phyloP scores from a whole-genome alignment of 2,797 vertebrate species.

The Chrosomus eos region DNA sequence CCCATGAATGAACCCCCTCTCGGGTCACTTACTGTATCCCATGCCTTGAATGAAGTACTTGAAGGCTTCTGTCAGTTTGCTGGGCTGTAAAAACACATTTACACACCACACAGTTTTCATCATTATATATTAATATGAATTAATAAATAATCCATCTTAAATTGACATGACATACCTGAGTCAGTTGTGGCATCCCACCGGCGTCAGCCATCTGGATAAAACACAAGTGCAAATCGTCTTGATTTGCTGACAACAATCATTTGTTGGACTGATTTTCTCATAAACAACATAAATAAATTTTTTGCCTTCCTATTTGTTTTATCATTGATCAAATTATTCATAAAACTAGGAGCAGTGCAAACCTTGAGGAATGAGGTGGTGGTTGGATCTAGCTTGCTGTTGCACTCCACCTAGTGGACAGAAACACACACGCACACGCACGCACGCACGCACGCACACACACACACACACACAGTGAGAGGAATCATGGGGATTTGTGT shows the following conservation, averaged over 20 bases:
- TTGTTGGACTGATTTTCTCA: not conserved
- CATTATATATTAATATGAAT: not conserved
- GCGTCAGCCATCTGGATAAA: conserved; percentile 90
- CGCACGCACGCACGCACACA: not conserved
- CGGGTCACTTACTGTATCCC: conserved; percentile 96
- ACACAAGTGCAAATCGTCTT: not conserved
- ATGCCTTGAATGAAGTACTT: conserved; percentile 99
- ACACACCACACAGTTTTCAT: not conserved
- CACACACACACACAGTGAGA: not conserved
- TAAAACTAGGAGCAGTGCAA: not conserved
- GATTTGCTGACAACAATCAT: not conserved
- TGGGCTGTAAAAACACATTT: conserved; percentile 80
- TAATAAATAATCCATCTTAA: not conserved
- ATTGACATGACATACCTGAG: conserved; percentile 78
- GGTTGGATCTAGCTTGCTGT: conserved; percentile 91
- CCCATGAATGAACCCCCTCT: not conserved
- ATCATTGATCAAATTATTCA: not conserved
- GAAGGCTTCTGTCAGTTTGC: conserved; percentile 96
- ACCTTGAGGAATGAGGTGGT: conserved; percentile 94
- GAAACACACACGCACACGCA: conserved; percentile 23
- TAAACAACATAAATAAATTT: not conserved
- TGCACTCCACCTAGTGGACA: conserved; percentile 88
- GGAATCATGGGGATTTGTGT: not conserved
- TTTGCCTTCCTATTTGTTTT: not conserved
- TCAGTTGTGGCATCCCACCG: conserved; percentile 90